Evolutionary conservation across 35 echinoderm and acorn worm species (phyloP), one percentile per base, ranked within the genome.

Genomic region (Strongylocentrotus purpuratus): DNA sequence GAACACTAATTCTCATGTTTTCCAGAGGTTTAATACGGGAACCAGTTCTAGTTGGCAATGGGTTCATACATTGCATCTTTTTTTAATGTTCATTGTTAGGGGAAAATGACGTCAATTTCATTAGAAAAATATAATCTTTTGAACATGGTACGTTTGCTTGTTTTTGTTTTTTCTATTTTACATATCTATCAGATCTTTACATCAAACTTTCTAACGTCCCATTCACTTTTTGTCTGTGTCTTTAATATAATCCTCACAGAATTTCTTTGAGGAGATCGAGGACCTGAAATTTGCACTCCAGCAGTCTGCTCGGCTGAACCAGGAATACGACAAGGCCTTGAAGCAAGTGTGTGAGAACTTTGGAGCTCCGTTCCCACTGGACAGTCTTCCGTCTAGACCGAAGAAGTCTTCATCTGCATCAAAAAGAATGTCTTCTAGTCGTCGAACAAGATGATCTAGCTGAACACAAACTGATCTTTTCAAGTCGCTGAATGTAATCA

Each of bases 221-320:
- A n/a, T 78, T 22, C 0, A 78, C 6, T n/a, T n/a, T 28, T 28
- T 25, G 9, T 55, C 15, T 55, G 10, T 55, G 50, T 15, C 50
- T 33, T 86, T 86, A 3, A 31, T 85, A 31, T 95, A 12, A 94
- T 86, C 86, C 89, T 35, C 45, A 10, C 41, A 99, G 98, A 97
- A 96, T 70, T 99, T 99, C 95, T 99, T 99, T 96, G 98, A 99
- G 88, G 98, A 99, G 95, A 97, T 99, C 31, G 98, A 99, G 95
- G 98, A 99, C 78, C 88, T 99, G 90, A 99, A 99, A 90, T 99
- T 87, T 96, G 98, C 98, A 17, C 95, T 99, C 18, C 98, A 99
- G 17, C 96, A 97, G 87, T 99, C 98, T 15, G 98, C 98, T 33
- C 97, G 95, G 94, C 94, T 99, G 46, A 99, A 99, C 95, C 94